Base-by-base conservation (phyloP, 1,140 invertebrate species). In the Heliconius eleuchia region DNA sequence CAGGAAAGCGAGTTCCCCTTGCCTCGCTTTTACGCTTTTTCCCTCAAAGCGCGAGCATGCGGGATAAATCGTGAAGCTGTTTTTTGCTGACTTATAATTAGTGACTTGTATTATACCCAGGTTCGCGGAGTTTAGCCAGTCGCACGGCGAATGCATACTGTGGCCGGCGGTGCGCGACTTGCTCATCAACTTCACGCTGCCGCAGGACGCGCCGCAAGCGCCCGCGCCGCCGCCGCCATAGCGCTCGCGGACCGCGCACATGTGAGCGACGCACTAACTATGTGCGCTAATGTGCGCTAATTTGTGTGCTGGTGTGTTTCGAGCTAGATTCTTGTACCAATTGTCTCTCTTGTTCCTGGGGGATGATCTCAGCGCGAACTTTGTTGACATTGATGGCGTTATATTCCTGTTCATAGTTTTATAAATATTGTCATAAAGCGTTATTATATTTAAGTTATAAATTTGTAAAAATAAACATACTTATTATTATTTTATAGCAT, bases 141-240 rank as follows among this genome's bases (percentile, higher is more conserved):
- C 95, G 83, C 95, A 95, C 80, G 95, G 95, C 18, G 98, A 99
- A 88, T 99, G 98, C 90, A 97, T 98, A 1, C 95, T 99, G 52
- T 98, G 98, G 93, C 97, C 98, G 13, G 97, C 98, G 34, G 96
- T 99, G 50, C 95, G 97, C 82, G 98, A 99, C 91, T 94, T 99
- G 70, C 92, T 99, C 6, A 95, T 96, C 18, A 98, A 98, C 95
- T 95, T 99, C 37, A 96, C 95, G 52, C 91, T 98, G 70, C 97
- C 97, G 57, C 96, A 96, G 8, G 97, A 97, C 82, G 95, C 96
- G 57, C 96, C 95, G 27, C 95, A 95, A 42, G 78, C 91, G 78
- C 81, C 96, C 78, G 90, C 90, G 82, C 88, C 88, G 78, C 89
- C 91, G 83, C 88, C 86, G 79, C 85, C 88, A 77, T 88, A 92